These are phyloP conservation scores for Discoglossus pictus DNA, from an alignment of 2,797 vertebrate genomes.

Conservation along the genomic window DNA sequence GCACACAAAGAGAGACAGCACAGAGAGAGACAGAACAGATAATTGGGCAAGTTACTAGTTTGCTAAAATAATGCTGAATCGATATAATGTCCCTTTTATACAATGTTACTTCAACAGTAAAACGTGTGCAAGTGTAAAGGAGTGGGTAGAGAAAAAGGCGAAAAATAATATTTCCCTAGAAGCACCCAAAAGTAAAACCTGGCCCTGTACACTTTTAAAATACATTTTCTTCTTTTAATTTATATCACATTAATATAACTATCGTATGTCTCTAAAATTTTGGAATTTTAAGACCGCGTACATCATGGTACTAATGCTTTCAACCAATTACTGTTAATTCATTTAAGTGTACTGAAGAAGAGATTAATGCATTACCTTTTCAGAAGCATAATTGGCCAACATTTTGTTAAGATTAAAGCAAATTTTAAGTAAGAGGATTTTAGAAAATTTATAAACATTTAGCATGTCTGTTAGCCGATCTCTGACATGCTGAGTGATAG, in stretches of 20 bases:
- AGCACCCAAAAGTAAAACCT: too few relatives aligned
- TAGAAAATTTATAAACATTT: not conserved
- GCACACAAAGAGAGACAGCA: too few relatives aligned
- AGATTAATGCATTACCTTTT: constrained; percentile 17
- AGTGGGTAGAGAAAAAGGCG: too few relatives aligned
- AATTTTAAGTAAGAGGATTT: not conserved
- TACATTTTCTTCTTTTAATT: not conserved
- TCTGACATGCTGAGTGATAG: not conserved
- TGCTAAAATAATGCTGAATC: not conserved
- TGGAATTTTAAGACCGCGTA: constrained; percentile 1
- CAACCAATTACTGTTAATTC: constrained; percentile 13
- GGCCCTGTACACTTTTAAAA: too few relatives aligned
- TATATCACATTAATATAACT: not conserved
- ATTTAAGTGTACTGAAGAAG: constrained; percentile 8
- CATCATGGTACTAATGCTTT: constrained; percentile 24
- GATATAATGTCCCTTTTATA: too few relatives aligned
- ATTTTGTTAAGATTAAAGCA: constrained; percentile 22
- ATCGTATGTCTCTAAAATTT: not conserved
- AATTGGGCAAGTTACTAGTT: too few relatives aligned
- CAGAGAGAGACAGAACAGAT: too few relatives aligned
- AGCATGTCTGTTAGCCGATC: too few relatives aligned
- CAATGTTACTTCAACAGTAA: too few relatives aligned
- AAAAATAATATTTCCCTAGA: too few relatives aligned
- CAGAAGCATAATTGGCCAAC: constrained; percentile 22
- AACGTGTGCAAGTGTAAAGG: too few relatives aligned